Conservation (phyloP, 2,888 invertebrate species). For the Flexamia atlantica region DNA sequence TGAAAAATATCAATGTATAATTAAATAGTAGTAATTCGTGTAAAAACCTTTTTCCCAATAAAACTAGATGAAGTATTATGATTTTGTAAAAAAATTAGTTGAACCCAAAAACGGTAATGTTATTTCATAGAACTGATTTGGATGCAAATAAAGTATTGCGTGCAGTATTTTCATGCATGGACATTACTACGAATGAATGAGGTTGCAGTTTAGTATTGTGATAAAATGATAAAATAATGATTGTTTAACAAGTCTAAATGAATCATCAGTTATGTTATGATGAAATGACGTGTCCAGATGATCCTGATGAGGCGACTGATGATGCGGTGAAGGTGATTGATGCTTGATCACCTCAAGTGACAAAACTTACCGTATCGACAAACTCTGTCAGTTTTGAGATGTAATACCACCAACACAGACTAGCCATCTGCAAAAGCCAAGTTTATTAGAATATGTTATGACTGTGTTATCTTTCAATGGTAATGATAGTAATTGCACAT, state of each 20-base stretch:
- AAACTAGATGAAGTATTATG: too few relatives aligned
- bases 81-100: too few relatives aligned
- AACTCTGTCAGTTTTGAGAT: conserved; percentile 93
- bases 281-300: background rate
- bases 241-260: conserved; percentile 11
- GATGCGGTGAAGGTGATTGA: conserved; percentile 14
- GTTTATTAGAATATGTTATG: background rate
- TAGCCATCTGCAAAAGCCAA: conserved; percentile 83
- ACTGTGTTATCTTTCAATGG: too few relatives aligned
- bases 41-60: too few relatives aligned
- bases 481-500: too few relatives aligned
- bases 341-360: background rate
- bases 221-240: background rate
- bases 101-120: background rate
- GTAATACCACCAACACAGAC: conserved; percentile 93
- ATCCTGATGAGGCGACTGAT: background rate
- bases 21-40: too few relatives aligned
- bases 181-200: conserved; percentile 19
- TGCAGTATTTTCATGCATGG: conserved; percentile 18
- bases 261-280: background rate
- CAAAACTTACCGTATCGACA: conserved; percentile 81
- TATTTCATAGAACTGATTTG: background rate
- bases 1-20: too few relatives aligned
- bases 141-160: background rate
- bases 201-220: conserved; percentile 24